Conservation (phyloP, 2,888 invertebrate species). For the Agonopterix arenella region DNA sequence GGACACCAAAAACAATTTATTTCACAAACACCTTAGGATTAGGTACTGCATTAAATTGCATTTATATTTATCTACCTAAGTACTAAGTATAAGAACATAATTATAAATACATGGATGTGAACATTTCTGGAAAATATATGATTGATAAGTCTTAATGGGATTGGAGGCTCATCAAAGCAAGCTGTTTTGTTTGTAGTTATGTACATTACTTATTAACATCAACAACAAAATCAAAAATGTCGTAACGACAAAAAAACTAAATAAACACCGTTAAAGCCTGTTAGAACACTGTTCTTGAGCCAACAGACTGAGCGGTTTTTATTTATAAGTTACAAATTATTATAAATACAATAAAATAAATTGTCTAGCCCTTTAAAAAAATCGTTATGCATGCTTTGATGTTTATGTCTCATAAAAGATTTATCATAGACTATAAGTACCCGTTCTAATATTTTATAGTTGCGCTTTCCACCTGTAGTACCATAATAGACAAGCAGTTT, state of each 20-base stretch:
- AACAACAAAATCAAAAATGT: background rate
- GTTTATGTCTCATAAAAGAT: conserved; percentile 26
- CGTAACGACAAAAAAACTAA: conserved; percentile 11
- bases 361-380: background rate
- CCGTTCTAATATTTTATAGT: too few relatives aligned
- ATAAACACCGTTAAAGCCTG: conserved; percentile 62
- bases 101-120: conserved; percentile 39
- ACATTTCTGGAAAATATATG: conserved; percentile 22
- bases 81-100: too few relatives aligned
- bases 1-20: too few relatives aligned
- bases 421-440: conserved; percentile 19
- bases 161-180: conserved; percentile 61
- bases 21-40: too few relatives aligned
- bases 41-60: too few relatives aligned
- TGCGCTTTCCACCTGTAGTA: too few relatives aligned
- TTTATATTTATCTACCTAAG: too few relatives aligned
- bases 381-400: conserved; percentile 20
- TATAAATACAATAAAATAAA: background rate
- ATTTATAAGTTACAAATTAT: conserved; percentile 11
- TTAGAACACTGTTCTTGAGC: conserved; percentile 71
- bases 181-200: conserved; percentile 7
- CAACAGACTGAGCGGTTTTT: conserved; percentile 66
- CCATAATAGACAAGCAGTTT: too few relatives aligned
- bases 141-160: conserved; percentile 43
- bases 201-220: background rate